Evolutionary conservation across 2,797 vertebrate genomes (phyloP).

Genomic region (Salarias fasciatus): DNA sequence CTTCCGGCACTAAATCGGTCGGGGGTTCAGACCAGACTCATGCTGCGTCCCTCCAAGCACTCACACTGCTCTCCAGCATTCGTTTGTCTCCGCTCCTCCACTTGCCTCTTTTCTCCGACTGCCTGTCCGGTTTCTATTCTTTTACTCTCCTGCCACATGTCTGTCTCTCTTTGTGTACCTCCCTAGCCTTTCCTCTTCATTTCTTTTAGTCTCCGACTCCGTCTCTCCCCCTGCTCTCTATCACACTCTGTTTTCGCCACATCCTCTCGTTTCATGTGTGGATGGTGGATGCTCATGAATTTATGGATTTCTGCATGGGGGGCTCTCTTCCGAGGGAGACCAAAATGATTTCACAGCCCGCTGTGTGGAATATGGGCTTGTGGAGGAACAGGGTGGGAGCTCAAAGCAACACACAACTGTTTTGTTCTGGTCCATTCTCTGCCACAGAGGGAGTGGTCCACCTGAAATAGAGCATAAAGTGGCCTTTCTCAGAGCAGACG

Average conservation of each 20-base stretch:
- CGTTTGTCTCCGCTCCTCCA: slow-evolving; percentile 50
- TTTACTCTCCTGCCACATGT: slow-evolving; percentile 31
- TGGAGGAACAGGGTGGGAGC: slow-evolving; percentile 63
- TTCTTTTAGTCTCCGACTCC: slow-evolving; percentile 26
- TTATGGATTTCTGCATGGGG: slow-evolving; percentile 80
- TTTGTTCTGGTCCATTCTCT: slow-evolving; percentile 73
- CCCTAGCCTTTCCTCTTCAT: slow-evolving; percentile 35
- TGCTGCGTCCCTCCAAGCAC: slow-evolving; percentile 70
- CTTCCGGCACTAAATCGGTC: slow-evolving; percentile 69
- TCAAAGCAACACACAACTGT: slow-evolving; percentile 69
- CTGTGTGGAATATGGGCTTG: slow-evolving; percentile 75
- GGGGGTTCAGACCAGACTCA: slow-evolving; percentile 73
- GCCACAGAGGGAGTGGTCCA: slow-evolving; percentile 65
- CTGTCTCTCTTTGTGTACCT: slow-evolving; percentile 40
- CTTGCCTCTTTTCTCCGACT: slow-evolving; percentile 15
- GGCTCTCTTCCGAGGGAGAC: slow-evolving; percentile 69
- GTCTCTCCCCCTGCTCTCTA: slow-evolving; percentile 42
- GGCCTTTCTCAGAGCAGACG: slow-evolving; percentile 41
- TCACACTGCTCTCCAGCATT: slow-evolving; percentile 68
- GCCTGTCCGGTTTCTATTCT: slow-evolving; percentile 30
- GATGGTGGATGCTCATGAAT: slow-evolving; percentile 79
- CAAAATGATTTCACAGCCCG: slow-evolving; percentile 79
- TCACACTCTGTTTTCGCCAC: slow-evolving; percentile 63
- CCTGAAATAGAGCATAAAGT: slow-evolving; percentile 66
- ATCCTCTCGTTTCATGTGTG: slow-evolving; percentile 72